These are phyloP conservation scores for Salarias fasciatus DNA, from an alignment of 2,797 vertebrate species.

Conservation along the genomic window DNA sequence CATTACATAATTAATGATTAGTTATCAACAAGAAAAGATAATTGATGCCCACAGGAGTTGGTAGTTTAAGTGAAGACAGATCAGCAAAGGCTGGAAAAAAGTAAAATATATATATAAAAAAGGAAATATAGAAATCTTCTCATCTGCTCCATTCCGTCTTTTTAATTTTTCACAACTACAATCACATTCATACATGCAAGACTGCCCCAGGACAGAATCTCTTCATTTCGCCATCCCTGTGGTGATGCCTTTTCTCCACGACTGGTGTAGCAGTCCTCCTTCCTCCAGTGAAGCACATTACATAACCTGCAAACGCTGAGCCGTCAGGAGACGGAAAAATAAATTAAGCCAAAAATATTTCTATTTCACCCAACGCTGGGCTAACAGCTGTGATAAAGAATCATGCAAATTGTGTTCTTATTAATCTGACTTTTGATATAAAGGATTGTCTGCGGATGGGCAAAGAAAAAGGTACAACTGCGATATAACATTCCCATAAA, in stretches of 20 bases:
- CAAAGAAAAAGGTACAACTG: slow-evolving; percentile 41
- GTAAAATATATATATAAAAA: slow-evolving; percentile 25
- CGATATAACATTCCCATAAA: slow-evolving; percentile 29
- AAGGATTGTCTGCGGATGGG: slow-evolving; percentile 10
- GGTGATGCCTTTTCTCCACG: slow-evolving; percentile 48
- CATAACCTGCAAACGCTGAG: slow-evolving; percentile 38
- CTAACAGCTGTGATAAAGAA: slow-evolving; percentile 12
- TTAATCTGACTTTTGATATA: slow-evolving; percentile 9
- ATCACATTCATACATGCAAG: slow-evolving; percentile 51
- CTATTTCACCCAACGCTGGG: slow-evolving; percentile 2
- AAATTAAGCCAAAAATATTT: slow-evolving; percentile 24
- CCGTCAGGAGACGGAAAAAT: slow-evolving; percentile 24
- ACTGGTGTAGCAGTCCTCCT: slow-evolving; percentile 13
- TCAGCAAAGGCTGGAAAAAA: slow-evolving; percentile 52
- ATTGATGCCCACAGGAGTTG: slow-evolving; percentile 66
- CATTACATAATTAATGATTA: slow-evolving; percentile 74
- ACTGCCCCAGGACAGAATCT: slow-evolving; percentile 42
- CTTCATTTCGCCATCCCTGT: slow-evolving; percentile 50
- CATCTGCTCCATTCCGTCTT: slow-evolving; percentile 33
- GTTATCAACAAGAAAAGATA: slow-evolving; percentile 69
- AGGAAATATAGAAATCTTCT: slow-evolving; percentile 18
- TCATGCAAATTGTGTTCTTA: slow-evolving; percentile 4
- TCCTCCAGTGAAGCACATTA: slow-evolving; percentile 34
- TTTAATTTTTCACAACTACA: slow-evolving; percentile 46
- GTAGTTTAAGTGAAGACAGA: slow-evolving; percentile 60